A percentile compares a stretch with the other conserved stretches of the same genome.
These are phyloP conservation scores for Drosophila persimilis DNA, from an alignment of 1,140 invertebrate genomes.

Conservation along the genomic window DNA sequence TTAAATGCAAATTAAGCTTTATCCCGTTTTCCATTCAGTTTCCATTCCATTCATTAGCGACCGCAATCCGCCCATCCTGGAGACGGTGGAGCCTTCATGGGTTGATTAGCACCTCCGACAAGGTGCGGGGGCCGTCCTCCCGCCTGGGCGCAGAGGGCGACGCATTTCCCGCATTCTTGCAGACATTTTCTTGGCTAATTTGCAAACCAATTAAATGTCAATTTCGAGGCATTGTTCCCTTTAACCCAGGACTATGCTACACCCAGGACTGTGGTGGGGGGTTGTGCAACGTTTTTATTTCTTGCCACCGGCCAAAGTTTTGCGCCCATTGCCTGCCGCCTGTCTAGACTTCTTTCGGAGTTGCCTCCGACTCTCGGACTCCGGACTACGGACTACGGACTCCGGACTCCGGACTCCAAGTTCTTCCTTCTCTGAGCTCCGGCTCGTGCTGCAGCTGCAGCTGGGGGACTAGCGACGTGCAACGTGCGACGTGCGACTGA, in stretches of 20 bases:
- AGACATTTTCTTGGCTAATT: constrained; percentile 65
- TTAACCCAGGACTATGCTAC: too few species aligned
- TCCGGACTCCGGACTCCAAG: constrained; percentile 44
- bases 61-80: constrained; percentile 59
- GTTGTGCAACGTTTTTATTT: constrained; percentile 24
- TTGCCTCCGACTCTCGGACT: constrained; percentile 23
- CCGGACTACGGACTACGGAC: constrained; percentile 28
- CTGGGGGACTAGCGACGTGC: background rate
- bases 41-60: constrained; percentile 78
- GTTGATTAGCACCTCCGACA: constrained; percentile 39
- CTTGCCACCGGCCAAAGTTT: constrained; percentile 64
- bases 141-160: constrained; percentile 7
- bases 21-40: constrained; percentile 79
- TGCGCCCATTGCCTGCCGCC: constrained; percentile 53
- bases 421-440: constrained; percentile 22
- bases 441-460: too few species aligned
- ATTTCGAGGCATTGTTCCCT: constrained; percentile 76
- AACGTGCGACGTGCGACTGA: constrained; percentile 12
- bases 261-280: too few species aligned
- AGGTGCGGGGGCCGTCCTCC: too few species aligned
- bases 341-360: constrained; percentile 51
- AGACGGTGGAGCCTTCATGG: constrained; percentile 19
- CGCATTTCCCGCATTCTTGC: constrained; percentile 40
- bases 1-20: constrained; percentile 82
- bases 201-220: constrained; percentile 82